phyloP scores from a whole-genome alignment of 2,888 invertebrate genomes.

The Entomobrya proxima region DNA sequence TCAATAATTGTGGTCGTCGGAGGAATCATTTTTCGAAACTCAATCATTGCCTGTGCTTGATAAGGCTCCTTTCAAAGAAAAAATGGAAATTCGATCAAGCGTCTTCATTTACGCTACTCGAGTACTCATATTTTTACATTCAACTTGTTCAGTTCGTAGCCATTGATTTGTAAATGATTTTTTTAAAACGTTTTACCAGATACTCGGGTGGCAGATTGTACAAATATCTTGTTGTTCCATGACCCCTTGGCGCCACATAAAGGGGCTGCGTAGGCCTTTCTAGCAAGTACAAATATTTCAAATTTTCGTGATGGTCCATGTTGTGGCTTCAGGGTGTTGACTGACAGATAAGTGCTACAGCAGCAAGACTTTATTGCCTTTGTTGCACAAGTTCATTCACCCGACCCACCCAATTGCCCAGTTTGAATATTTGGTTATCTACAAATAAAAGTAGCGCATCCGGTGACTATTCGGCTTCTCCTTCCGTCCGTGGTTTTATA shows the following conservation, averaged over 20 bases:
- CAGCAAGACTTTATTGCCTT: too few relatives aligned
- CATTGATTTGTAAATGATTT: background rate
- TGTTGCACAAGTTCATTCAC: too few relatives aligned
- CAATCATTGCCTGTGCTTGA: constrained; percentile 46
- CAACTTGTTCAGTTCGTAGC: background rate
- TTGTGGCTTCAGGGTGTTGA: too few relatives aligned
- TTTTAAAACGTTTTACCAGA: constrained; percentile 46
- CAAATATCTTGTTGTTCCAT: constrained; percentile 54
- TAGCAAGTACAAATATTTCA: constrained; percentile 44
- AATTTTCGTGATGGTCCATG: constrained; percentile 49
- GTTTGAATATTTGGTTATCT: too few relatives aligned
- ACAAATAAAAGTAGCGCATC: too few relatives aligned
- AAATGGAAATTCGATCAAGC: background rate
- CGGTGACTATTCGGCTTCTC: too few relatives aligned
- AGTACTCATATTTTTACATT: background rate
- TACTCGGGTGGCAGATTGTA: constrained; percentile 52
- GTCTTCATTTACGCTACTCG: background rate
- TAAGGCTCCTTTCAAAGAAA: constrained; percentile 44
- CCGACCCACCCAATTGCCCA: too few relatives aligned
- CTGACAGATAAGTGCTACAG: background rate
- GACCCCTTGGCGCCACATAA: constrained; percentile 47
- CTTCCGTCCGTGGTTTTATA: too few relatives aligned
- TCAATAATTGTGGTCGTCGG: constrained; percentile 6
- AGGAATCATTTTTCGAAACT: constrained; percentile 52
- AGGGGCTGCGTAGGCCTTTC: constrained; percentile 42